Evolutionary conservation across 2,113 vertebrate species (phyloP).

Genomic region (Petaurus breviceps): DNA sequence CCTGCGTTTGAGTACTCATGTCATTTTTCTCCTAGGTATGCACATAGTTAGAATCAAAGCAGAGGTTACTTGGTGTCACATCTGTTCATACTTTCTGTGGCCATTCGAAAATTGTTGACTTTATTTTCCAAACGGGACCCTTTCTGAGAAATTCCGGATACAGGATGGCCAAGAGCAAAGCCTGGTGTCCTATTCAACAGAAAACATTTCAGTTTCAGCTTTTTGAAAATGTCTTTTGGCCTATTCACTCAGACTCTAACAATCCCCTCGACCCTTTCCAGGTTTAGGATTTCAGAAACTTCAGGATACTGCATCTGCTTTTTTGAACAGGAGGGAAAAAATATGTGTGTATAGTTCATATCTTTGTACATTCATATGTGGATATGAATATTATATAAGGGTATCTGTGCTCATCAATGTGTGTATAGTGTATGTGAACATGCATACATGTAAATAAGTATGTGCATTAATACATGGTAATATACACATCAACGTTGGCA

Average conservation of each 20-base stretch:
- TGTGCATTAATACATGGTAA: background rate
- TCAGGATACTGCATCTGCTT: conserved; percentile 65
- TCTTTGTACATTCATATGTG: conserved; percentile 31
- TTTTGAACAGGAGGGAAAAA: conserved; percentile 48
- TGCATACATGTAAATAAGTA: background rate
- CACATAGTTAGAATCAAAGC: conserved; percentile 47
- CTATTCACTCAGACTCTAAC: conserved; percentile 50
- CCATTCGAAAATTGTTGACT: conserved; percentile 58
- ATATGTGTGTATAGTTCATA: conserved; percentile 17
- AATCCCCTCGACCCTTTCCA: background rate
- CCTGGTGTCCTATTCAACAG: conserved; percentile 48
- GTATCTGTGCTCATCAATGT: background rate
- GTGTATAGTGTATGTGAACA: background rate
- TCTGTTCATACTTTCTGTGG: conserved; percentile 77
- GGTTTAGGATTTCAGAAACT: conserved; percentile 73
- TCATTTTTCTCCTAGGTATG: conserved; percentile 76
- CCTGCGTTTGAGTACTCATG: conserved; percentile 18
- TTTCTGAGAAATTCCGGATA: conserved; percentile 67
- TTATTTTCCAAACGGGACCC: conserved; percentile 77
- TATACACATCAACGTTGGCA: background rate
- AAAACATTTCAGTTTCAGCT: conserved; percentile 37
- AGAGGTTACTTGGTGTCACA: conserved; percentile 76
- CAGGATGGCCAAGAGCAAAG: conserved; percentile 65
- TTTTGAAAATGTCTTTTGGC: conserved; percentile 65
- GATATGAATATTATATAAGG: conserved; percentile 16